Conservation (phyloP, 2,888 invertebrate species). For the Lochmaea crataegi region DNA sequence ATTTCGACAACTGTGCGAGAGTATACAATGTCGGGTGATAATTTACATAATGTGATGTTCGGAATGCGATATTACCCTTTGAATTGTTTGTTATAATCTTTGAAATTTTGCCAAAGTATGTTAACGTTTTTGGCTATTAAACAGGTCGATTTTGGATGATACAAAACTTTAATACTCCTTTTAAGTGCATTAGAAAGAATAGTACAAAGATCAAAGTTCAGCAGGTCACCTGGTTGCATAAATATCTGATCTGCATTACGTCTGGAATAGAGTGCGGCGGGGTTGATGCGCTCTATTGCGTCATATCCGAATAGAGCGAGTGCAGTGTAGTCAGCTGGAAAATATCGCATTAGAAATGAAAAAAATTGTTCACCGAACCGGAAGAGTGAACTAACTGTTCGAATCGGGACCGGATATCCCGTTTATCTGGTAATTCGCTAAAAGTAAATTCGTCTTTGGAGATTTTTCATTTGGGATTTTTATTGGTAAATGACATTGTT, state of each 20-base stretch:
- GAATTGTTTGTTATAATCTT: no score
- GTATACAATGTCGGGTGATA: no score
- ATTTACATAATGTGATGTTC: no score
- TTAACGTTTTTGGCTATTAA: no score
- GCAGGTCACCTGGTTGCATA: constrained; percentile 29
- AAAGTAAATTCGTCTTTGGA: no score
- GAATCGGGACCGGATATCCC: background rate
- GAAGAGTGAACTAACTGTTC: constrained; percentile 21
- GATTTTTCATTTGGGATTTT: no score
- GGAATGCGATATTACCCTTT: no score
- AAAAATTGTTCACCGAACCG: constrained; percentile 21
- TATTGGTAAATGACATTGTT: no score
- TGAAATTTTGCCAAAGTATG: no score
- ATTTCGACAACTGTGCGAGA: no score
- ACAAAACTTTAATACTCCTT: constrained; percentile 4
- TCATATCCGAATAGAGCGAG: constrained; percentile 19
- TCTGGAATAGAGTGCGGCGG: constrained; percentile 12
- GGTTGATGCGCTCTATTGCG: constrained; percentile 35
- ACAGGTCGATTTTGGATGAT: background rate
- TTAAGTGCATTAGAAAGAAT: constrained; percentile 30
- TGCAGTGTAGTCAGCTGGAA: constrained; percentile 14
- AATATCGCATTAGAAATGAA: constrained; percentile 15
- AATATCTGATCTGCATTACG: constrained; percentile 35
- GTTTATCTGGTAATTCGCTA: background rate
- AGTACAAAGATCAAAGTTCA: constrained; percentile 31